Conservation (phyloP, 2,888 invertebrate genomes). For the Cantharis lateralis region DNA sequence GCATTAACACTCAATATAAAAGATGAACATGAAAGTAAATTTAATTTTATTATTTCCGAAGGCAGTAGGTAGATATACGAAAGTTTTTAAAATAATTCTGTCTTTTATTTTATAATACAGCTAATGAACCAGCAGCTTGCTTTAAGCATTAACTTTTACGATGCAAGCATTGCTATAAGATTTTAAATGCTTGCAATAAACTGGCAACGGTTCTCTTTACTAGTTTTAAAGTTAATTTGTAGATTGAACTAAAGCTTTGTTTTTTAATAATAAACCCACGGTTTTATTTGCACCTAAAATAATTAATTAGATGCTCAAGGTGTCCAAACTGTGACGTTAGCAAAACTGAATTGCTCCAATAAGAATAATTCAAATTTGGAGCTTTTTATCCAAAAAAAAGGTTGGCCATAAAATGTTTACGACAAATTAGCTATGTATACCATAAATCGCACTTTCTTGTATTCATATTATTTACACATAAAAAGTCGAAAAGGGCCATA, state of each 20-base stretch:
- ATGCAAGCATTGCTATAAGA: not conserved
- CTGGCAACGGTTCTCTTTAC: not conserved
- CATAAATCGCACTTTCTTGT: not conserved
- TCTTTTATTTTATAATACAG: not conserved
- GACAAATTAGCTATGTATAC: not conserved
- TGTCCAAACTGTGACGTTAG: not conserved
- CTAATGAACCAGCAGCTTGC: not conserved
- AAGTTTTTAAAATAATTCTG: not conserved
- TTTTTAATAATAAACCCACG: not conserved
- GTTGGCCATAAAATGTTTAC: not conserved
- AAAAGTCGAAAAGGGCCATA: not conserved
- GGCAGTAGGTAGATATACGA: not conserved
- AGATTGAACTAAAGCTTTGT: not conserved
- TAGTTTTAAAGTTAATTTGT: not conserved
- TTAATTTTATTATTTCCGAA: not conserved
- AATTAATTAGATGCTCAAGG: not conserved
- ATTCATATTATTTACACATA: not conserved
- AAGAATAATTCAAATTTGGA: not conserved
- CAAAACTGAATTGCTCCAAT: not conserved
- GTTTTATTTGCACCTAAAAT: not conserved
- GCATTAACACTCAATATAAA: not conserved
- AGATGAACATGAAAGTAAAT: not conserved
- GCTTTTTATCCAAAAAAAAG: not conserved
- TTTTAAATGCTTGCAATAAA: not conserved
- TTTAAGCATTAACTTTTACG: not conserved